A percentile compares a stretch with the other conserved stretches of the same genome.
Conservation (phyloP, 2,797 vertebrate species). For the Rhynchotus rufescens region DNA sequence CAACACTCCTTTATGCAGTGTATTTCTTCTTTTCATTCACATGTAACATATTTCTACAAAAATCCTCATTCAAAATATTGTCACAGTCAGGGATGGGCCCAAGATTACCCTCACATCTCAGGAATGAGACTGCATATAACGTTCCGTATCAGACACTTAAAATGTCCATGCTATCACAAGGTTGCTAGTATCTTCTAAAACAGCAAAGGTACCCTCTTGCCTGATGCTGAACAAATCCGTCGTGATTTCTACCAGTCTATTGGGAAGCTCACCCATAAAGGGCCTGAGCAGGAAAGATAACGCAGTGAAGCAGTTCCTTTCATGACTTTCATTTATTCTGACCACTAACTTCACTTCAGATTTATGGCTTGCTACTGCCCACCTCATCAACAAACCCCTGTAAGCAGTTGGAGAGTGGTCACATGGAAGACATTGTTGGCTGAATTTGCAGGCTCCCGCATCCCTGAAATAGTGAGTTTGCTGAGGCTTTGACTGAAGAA, state of each 20-base stretch:
- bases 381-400: background rate
- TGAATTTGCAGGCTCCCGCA: background rate
- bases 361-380: background rate
- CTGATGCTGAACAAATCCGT: background rate
- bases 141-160: background rate
- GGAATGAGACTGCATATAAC: background rate
- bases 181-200: background rate
- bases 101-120: background rate
- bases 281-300: background rate
- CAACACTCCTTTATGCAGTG: background rate
- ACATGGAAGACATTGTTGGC: background rate
- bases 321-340: background rate
- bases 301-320: background rate
- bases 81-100: background rate
- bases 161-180: background rate
- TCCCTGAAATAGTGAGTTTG: background rate
- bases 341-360: background rate
- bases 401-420: background rate
- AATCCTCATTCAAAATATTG: background rate
- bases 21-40: fast-evolving
- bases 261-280: background rate
- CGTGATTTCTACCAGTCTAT: background rate
- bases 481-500: background rate
- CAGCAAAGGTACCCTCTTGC: fast-evolving
- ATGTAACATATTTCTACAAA: background rate